These are phyloP conservation scores for Empidonax traillii DNA, from an alignment of 2,113 vertebrate genomes.

Conservation along the genomic window DNA sequence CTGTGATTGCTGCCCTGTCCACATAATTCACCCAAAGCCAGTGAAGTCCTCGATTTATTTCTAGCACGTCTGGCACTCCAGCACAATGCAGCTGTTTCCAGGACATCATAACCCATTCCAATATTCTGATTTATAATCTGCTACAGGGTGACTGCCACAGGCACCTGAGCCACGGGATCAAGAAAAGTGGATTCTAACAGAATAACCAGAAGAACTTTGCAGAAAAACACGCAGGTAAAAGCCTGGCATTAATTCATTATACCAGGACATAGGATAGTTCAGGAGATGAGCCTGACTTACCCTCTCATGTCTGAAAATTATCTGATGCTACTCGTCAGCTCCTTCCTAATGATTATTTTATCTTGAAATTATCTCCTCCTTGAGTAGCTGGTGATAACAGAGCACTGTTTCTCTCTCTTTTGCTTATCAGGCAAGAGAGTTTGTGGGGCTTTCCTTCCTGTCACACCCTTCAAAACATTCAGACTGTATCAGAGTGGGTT, in stretches of 20 bases:
- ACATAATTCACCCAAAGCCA: not conserved
- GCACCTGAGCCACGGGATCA: not conserved
- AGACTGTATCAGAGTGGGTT: not conserved
- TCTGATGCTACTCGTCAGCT: not conserved
- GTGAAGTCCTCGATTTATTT: constrained; percentile 33
- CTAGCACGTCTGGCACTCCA: not conserved
- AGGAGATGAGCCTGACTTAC: not conserved
- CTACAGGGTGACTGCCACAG: not conserved
- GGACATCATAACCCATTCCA: not conserved
- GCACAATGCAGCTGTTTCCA: constrained; percentile 5
- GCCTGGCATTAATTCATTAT: not conserved
- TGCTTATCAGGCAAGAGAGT: not conserved
- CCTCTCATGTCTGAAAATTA: not conserved
- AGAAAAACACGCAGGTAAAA: not conserved
- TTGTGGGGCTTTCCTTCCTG: not conserved
- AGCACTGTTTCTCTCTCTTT: not conserved
- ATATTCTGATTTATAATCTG: constrained; percentile 34
- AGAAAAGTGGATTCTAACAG: not conserved
- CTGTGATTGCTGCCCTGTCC: not conserved
- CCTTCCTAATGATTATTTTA: not conserved
- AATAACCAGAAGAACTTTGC: not conserved
- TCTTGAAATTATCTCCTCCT: not conserved
- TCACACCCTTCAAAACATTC: not conserved
- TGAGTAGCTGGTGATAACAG: not conserved
- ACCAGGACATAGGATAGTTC: not conserved